Percentiles rank a stretch among this genome's conserved stretches.
These are phyloP conservation scores for Acrossocheilus wenchowensis DNA, from an alignment of 2,797 vertebrate species.

Conservation along the genomic window DNA sequence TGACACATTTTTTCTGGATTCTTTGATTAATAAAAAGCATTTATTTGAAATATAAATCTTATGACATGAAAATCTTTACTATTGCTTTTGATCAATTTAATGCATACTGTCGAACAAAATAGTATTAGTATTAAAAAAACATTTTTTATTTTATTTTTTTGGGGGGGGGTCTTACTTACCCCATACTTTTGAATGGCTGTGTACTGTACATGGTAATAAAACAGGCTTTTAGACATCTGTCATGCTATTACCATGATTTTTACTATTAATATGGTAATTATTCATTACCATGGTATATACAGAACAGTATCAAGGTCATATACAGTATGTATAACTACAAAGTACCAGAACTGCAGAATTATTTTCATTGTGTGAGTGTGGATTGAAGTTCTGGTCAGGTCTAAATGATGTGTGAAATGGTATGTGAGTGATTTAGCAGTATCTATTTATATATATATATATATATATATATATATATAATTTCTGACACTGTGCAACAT, in stretches of 20 bases:
- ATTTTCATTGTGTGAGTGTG: neutral
- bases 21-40: neutral
- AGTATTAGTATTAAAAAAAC: neutral
- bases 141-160: too few relatives aligned
- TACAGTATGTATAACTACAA: neutral
- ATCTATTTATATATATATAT: neutral
- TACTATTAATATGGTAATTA: neutral
- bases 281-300: neutral
- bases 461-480: neutral
- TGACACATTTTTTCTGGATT: neutral
- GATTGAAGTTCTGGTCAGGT: neutral
- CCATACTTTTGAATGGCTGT: neutral
- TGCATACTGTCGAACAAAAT: neutral
- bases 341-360: neutral
- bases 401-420: neutral
- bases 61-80: neutral
- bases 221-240: neutral
- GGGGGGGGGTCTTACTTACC: neutral
- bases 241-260: neutral
- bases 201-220: neutral
- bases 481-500: slow-evolving; percentile 32
- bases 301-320: neutral
- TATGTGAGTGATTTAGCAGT: neutral
- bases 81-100: neutral
- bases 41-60: neutral